Evolutionary conservation across 2,888 invertebrate species (phyloP).

Genomic region (Drosophila koepferae): DNA sequence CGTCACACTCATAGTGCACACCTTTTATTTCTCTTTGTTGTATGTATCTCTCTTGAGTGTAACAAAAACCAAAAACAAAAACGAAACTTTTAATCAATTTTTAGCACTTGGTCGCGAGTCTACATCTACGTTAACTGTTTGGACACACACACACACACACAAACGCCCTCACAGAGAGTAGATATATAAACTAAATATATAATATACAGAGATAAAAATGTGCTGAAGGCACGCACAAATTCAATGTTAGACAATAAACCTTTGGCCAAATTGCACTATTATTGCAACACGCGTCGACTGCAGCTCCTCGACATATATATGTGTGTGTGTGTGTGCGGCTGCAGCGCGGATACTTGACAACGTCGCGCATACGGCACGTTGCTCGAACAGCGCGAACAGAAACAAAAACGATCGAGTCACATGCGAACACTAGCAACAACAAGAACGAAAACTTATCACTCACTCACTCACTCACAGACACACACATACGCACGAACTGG

Average conservation of each 20-base stretch:
- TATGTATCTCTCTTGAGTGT: slow-evolving; percentile 6
- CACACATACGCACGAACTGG: neutral
- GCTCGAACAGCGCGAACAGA: slow-evolving; percentile 33
- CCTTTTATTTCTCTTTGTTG: neutral
- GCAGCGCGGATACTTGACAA: slow-evolving; percentile 27
- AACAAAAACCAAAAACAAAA: slow-evolving; percentile 20
- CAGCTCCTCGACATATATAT: slow-evolving; percentile 31
- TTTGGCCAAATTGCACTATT: slow-evolving; percentile 62
- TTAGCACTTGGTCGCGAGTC: slow-evolving; percentile 48
- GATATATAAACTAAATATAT: slow-evolving; percentile 2
- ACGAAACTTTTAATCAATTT: slow-evolving; percentile 53
- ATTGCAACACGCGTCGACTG: slow-evolving; percentile 49
- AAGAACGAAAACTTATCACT: slow-evolving; percentile 38
- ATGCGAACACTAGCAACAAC: slow-evolving; percentile 43
- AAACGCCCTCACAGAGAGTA: neutral
- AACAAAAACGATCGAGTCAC: slow-evolving; percentile 53
- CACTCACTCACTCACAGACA: slow-evolving; percentile 23
- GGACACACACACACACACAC: slow-evolving; percentile 39
- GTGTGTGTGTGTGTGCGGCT: slow-evolving; percentile 10
- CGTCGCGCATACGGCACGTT: slow-evolving; percentile 68
- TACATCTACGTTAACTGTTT: slow-evolving; percentile 44
- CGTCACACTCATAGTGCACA: slow-evolving; percentile 23
- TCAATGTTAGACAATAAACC: slow-evolving; percentile 72
- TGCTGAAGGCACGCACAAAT: slow-evolving; percentile 40
- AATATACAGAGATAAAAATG: slow-evolving; percentile 10